Conservation (phyloP, 2,888 invertebrate genomes). For the Cantharis lateralis region DNA sequence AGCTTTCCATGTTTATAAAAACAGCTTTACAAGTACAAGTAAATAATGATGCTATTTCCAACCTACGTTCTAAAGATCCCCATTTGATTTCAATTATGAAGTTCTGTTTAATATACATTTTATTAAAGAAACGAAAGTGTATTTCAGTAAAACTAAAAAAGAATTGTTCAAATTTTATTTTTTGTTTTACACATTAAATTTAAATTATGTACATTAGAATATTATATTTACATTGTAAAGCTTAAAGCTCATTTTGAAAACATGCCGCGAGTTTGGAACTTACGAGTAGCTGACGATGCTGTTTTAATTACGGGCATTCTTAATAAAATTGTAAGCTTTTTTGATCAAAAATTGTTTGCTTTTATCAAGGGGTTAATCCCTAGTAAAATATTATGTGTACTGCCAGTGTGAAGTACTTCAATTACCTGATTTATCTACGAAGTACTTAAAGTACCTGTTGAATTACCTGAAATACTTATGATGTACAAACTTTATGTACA, state of each 20-base stretch:
- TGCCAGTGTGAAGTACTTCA: background rate
- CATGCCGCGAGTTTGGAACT: too few relatives aligned
- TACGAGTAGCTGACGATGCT: background rate
- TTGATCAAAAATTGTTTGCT: background rate
- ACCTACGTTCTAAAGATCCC: background rate
- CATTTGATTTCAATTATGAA: background rate
- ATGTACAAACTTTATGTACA: background rate
- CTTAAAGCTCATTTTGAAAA: too few relatives aligned
- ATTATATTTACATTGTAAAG: too few relatives aligned
- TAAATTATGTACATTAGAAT: too few relatives aligned
- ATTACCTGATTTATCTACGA: background rate
- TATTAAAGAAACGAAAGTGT: background rate
- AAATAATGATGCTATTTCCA: slow-evolving; percentile 3
- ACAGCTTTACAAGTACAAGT: slow-evolving; percentile 12
- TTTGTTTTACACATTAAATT: too few relatives aligned
- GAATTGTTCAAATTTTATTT: background rate
- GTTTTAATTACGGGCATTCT: background rate
- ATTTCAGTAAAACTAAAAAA: background rate
- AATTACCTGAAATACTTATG: background rate
- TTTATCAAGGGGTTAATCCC: too few relatives aligned
- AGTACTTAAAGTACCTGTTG: too few relatives aligned
- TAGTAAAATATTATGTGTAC: too few relatives aligned
- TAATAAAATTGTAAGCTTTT: background rate
- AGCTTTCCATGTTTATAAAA: slow-evolving; percentile 18
- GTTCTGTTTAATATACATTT: background rate